Base-by-base conservation (phyloP, 2,888 invertebrate species). In the Macroteleia sp. region DNA sequence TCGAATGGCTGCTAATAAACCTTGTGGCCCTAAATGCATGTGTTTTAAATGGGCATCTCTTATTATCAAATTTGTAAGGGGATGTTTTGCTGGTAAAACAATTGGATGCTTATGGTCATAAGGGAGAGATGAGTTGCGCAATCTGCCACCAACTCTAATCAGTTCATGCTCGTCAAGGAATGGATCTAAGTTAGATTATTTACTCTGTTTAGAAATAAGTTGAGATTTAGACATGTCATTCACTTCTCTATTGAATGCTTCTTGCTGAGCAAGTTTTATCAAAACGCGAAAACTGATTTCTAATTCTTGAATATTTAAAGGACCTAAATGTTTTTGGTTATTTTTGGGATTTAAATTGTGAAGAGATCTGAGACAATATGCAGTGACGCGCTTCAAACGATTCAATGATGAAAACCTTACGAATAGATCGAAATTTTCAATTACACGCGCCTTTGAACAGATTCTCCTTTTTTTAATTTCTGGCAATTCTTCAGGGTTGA, bases 51-150 rank as follows among this genome's bases (percentile, higher is more conserved):
- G n/a, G n/a, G n/a, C n/a, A n/a, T n/a, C n/a, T n/a, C n/a, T n/a
- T n/a, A n/a, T n/a, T n/a, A n/a, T n/a, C n/a, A n/a, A n/a, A n/a
- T n/a, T 19, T 1, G 74, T 67, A 1, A 75, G 14, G 1, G 25
- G 19, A 56, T 57, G 69, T 6, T 62, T 62, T 3, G n/a, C 12
- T 9, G 76, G 25, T 5, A 76, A 14, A 14, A 76, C 12, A 3
- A 57, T 41, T 0, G 70, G 64, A 48, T 70, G 57, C 48, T 39
- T 52, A n/a, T 57, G 20, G 3, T 48, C 34, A 20, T 42, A 56
- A 5, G 8, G 8, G 10, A 76, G 9, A 0, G n/a, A 19, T 1
- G 76, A 56, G 14, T 64, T 41, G 32, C 17, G 39, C 0, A 75
- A 16, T 3, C 69, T 12, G 8, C 62, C 75, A 9, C 62, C 62